Evolutionary conservation across 2,797 vertebrate species (phyloP), one percentile per base, ranked within the genome.

Genomic region (Natrix natrix): DNA sequence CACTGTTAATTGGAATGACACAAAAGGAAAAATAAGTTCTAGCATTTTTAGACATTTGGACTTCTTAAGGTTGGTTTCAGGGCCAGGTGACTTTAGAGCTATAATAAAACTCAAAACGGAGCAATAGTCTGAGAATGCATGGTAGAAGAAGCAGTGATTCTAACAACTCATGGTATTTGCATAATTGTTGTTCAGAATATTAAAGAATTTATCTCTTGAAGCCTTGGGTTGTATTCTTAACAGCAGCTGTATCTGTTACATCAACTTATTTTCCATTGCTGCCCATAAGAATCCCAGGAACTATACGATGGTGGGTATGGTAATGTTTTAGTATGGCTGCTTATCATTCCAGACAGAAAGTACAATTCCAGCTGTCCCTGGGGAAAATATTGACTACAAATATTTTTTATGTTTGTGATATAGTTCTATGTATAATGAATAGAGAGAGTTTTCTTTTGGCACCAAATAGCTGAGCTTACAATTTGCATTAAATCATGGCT

Each of bases 31-130:
- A 11, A 61, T n/a, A 6, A 6, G 17, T 28, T 78, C 0, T 2
- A 95, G 89, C 93, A 94, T 94, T 92, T 28, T 0, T 0, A 66
- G n/a, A 32, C 11, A 55, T 20, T 89, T 95, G 69, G 93, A 93
- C 90, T 92, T 87, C 86, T 16, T 89, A 60, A 61, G 28, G 22
- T 61, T 37, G 26, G n/a, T 86, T 90, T 86, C 57, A 90, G 54
- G 17, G 37, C 37, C 59, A 4, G 43, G 43, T 60, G 24, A 55
- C n/a, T 55, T 86, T 56, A 56, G 55, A 60, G n/a, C 13, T 60
- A 61, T 91, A 91, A 83, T 59, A 69, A 69, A 60, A 74, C 66
- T 90, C n/a, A 63, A 12, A 32, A 90, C 7, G 13, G 4, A 90
- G 3, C 28, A 90, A 57, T 32, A 43, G 14, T 92, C 22, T 52